Evolutionary conservation across 2,113 vertebrate species (phyloP).

Genomic region (Bufo bufo): DNA sequence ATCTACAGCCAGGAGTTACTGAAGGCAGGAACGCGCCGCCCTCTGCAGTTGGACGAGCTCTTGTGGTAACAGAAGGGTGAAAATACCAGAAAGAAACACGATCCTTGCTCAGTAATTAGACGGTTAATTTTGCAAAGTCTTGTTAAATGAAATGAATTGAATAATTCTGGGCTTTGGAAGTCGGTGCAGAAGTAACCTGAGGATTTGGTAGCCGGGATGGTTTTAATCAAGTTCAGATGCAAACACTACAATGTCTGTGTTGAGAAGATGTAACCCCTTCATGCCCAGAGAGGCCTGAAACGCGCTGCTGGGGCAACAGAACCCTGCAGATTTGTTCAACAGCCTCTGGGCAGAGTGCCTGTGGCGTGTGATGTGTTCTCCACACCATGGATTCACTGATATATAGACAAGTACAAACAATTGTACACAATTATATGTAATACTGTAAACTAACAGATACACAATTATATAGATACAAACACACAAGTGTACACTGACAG

Average conservation of each 20-base stretch:
- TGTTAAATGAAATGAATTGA: conserved; percentile 51
- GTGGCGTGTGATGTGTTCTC: background rate
- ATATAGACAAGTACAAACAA: background rate
- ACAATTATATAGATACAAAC: background rate
- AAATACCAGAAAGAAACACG: conserved; percentile 14
- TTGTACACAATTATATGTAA: background rate
- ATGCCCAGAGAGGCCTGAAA: background rate
- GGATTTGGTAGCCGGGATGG: conserved; percentile 48
- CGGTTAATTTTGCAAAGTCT: conserved; percentile 47
- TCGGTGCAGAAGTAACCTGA: conserved; percentile 43
- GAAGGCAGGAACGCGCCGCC: background rate
- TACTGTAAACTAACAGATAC: background rate
- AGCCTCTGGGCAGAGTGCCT: background rate
- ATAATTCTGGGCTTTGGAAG: conserved; percentile 45
- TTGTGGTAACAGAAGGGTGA: conserved; percentile 19
- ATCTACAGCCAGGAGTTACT: background rate
- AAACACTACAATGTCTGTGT: conserved; percentile 23
- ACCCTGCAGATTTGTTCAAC: background rate
- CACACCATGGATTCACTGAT: background rate
- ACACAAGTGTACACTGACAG: background rate
- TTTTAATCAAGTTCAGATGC: conserved; percentile 56
- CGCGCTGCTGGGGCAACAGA: background rate
- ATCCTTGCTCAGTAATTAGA: conserved; percentile 36
- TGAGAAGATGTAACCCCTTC: conserved; percentile 24
- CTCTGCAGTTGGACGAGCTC: background rate